Conservation (phyloP, 2,113 vertebrate species). For the Nothoprocta pentlandii region DNA sequence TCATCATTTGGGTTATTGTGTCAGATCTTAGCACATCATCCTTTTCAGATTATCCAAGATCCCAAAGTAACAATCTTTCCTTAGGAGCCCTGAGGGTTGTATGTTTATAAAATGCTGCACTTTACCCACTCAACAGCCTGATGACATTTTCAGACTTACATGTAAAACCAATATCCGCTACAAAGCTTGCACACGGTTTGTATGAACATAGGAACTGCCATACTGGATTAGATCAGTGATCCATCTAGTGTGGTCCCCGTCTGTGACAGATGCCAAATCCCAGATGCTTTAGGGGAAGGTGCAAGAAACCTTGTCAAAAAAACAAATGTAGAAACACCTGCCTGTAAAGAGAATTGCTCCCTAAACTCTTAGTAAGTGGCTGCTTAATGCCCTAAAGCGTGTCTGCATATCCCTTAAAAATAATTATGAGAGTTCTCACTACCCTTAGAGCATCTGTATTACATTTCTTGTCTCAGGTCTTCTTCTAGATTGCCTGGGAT, state of each 20-base stretch:
- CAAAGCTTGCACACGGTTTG: slow-evolving; percentile 8
- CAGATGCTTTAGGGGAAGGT: slow-evolving; percentile 49
- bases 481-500: slow-evolving; percentile 5
- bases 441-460: slow-evolving; percentile 11
- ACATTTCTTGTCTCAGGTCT: slow-evolving; percentile 28
- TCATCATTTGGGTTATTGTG: slow-evolving; percentile 69
- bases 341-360: slow-evolving; percentile 19
- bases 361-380: slow-evolving; percentile 15
- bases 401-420: slow-evolving; percentile 30
- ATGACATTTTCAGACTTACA: slow-evolving; percentile 59
- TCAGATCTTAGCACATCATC: slow-evolving; percentile 66
- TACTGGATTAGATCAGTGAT: slow-evolving; percentile 67
- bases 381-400: slow-evolving; percentile 56
- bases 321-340: slow-evolving; percentile 39
- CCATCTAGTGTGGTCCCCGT: slow-evolving; percentile 39
- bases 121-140: slow-evolving; percentile 64
- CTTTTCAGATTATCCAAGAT: slow-evolving; percentile 58
- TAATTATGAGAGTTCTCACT: slow-evolving; percentile 46
- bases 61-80: slow-evolving; percentile 56
- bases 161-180: slow-evolving; percentile 48
- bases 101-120: slow-evolving; percentile 68
- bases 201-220: slow-evolving; percentile 67
- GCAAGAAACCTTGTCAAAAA: slow-evolving; percentile 50
- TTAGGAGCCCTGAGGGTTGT: slow-evolving; percentile 47
- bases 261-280: slow-evolving; percentile 72